Evolutionary conservation across 2,797 vertebrate species (phyloP), one percentile per base, ranked within the genome.

Genomic region (Sebastes vulpes): DNA sequence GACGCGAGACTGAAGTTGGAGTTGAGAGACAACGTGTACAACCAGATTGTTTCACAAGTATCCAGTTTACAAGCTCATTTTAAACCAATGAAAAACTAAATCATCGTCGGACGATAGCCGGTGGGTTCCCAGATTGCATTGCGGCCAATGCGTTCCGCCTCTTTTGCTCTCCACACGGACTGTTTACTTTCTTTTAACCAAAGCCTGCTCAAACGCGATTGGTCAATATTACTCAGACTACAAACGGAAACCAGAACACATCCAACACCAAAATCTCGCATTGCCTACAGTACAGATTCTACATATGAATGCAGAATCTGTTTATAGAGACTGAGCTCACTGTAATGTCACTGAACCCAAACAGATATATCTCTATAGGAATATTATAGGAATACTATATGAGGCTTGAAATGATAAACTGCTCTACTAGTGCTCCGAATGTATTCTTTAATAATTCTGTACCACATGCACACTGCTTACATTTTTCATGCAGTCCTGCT

Each of bases 381-480:
- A 57, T 29, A 63, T 52, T 53, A 42, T 8, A 57, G 12, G 10
- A 72, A 61, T 10, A 23, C 16, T 53, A 48, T 11, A 8, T 9
- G 8, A 38, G 14, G 21, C 18, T 32, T 70, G 5, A 65, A 68
- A 72, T 60, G 25, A 79, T 65, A 66, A 84, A 67, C 11, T 3
- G 71, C 5, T 31, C 23, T 61, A 64, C 25, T 5, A 54, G 32
- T 12, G 16, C 50, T 16, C 6, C 0, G 3, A 16, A 64, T 79
- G 28, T 38, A 35, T 67, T 79, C 46, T 52, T 76, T 57, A 82
- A 85, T 66, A 57, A 59, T 69, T 68, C n/a, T 69, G 16, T 38
- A 53, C 21, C 72, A 65, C 14, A 46, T 9, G 9, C 50, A 68
- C 48, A 50, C 6, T 52, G 4, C 42, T 72, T 66, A 53, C 5